Conservation (phyloP, 2,113 vertebrate species). For the Daubentonia madagascariensis region DNA sequence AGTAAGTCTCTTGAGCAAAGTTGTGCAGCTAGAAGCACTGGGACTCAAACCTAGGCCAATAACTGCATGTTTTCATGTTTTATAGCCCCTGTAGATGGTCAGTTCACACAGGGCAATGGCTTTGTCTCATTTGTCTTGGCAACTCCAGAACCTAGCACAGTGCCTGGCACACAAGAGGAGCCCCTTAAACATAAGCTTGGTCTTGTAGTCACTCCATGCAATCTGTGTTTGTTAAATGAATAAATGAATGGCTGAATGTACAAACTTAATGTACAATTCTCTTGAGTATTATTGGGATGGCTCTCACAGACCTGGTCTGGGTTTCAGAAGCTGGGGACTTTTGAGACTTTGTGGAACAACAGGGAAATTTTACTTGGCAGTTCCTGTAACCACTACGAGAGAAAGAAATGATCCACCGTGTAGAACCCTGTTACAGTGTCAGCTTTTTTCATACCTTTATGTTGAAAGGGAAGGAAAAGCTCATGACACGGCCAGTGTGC, state of each 20-base stretch:
- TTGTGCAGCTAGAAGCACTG: background rate
- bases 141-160: background rate
- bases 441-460: background rate
- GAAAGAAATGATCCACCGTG: background rate
- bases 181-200: background rate
- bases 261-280: background rate
- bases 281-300: no score
- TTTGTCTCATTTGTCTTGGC: background rate
- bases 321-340: background rate
- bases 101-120: background rate
- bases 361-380: background rate
- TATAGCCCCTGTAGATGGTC: background rate
- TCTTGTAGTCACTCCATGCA: background rate
- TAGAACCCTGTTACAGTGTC: background rate
- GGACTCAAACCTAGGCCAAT: background rate
- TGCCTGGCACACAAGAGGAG: background rate
- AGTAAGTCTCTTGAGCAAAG: background rate
- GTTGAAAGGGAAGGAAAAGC: background rate
- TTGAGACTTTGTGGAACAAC: background rate
- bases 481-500: rapidly evolving
- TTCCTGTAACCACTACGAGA: background rate
- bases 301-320: no score
- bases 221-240: background rate
- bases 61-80: background rate
- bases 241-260: background rate